Base-by-base conservation (phyloP, 2,888 invertebrate species). In the Uloborus plumipes region DNA sequence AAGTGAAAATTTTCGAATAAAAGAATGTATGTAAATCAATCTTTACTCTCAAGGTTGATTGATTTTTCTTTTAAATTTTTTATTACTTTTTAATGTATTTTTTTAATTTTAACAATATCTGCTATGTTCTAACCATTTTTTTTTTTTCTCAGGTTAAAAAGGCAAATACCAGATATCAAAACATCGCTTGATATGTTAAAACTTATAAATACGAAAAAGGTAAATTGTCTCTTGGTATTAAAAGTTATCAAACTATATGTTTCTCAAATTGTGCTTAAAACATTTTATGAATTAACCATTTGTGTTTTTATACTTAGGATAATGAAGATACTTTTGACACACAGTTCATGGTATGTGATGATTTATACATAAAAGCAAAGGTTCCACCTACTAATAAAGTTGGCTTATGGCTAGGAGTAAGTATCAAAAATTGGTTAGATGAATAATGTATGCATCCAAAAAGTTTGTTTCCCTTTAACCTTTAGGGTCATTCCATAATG, bases 121-220 rank as follows among this genome's bases (percentile, higher is more conserved):
- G 20, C 1, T 58, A 4, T 58, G 9, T 59, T 59, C n/a, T 64
- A 31, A 39, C n/a, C n/a, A n/a, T 26, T 64, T 22, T 9, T n/a
- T 55, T 62, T 14, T n/a, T 49, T 16, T 55, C 69, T 7, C 87
- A 92, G 92, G 86, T 91, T 99, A 80, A 94, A 95, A 87, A 93
- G 93, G 78, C 98, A 98, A 91, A 94, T 99, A 86, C 97, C 98
- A n/a, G 98, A 99, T 89, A 91, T 98, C 86, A 94, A 95, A 87
- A 92, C 95, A 85, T 96, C 98, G 0, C 89, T 98, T 86, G 94
- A 95, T 88, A 96, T 98, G 93, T 94, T 99, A 84, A 93, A 94
- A 88, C 94, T 96, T 88, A 90, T 99, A 85, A 94, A 95, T 88
- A 91, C 92, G 69, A 94, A 95, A 89, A 93, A 94, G 88, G 90